phyloP scores from a whole-genome alignment of 2,113 vertebrate species.

The Plecturocebus donacophilus region DNA sequence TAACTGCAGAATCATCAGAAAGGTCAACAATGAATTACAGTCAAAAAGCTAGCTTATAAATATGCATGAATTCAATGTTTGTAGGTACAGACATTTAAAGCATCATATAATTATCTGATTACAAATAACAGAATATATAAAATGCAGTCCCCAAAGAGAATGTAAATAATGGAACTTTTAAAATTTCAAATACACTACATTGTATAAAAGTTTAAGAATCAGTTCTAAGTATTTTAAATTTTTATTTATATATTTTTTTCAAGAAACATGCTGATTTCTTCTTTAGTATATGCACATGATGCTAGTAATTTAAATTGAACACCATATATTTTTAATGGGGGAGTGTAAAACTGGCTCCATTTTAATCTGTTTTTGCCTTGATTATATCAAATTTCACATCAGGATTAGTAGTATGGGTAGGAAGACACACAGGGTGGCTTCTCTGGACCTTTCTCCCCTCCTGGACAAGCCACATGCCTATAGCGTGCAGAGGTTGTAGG shows the following conservation, averaged over 20 bases:
- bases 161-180: not conserved
- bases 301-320: not conserved
- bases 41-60: constrained; percentile 9
- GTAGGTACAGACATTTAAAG: not conserved
- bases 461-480: not conserved
- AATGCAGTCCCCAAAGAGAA: not conserved
- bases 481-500: not conserved
- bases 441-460: not conserved
- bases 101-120: constrained; percentile 32
- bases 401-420: not conserved
- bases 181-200: not conserved
- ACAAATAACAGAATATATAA: not conserved
- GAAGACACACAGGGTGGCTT: not conserved
- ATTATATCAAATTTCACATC: not conserved
- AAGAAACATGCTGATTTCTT: not conserved
- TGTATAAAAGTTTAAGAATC: not conserved
- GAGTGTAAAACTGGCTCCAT: not conserved
- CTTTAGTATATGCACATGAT: not conserved
- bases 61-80: not conserved
- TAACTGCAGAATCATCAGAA: not conserved
- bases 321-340: not conserved
- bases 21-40: not conserved
- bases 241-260: not conserved
- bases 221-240: not conserved
- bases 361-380: not conserved